These are phyloP conservation scores for Epicauta chinensis DNA, from an alignment of 1,140 invertebrate genomes.

Conservation along the genomic window DNA sequence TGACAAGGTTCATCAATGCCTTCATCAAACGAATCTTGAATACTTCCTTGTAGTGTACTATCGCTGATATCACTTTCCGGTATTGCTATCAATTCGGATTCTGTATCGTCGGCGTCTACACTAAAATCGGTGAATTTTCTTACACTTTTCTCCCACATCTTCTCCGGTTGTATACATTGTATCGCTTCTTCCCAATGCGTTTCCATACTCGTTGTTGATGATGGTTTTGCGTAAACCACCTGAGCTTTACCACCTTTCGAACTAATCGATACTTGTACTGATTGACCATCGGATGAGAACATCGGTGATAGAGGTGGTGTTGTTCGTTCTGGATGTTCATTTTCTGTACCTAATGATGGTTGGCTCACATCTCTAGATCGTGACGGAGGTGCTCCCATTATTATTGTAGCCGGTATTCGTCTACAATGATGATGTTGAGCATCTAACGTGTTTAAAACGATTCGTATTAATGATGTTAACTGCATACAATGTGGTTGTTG, in stretches of 20 bases:
- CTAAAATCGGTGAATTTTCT: conserved; percentile 48
- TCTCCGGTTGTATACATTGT: conserved; percentile 42
- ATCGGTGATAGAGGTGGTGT: conserved; percentile 49
- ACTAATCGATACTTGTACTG: conserved; percentile 41
- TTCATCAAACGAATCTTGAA: conserved; percentile 51
- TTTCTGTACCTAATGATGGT: conserved; percentile 62
- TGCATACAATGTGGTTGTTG: conserved; percentile 72
- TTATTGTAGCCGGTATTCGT: conserved; percentile 68
- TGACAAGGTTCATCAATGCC: conserved; percentile 28
- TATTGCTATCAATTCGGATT: conserved; percentile 80
- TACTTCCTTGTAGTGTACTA: conserved; percentile 68
- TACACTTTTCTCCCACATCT: conserved; percentile 35
- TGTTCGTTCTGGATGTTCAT: conserved; percentile 47
- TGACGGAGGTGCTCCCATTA: conserved; percentile 59
- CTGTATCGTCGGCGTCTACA: conserved; percentile 73
- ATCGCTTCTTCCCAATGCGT: conserved; percentile 63
- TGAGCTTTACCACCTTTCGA: conserved; percentile 46
- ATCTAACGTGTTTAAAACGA: conserved; percentile 91
- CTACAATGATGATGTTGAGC: conserved; percentile 84
- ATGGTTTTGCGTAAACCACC: conserved; percentile 42
- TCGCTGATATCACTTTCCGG: conserved; percentile 82
- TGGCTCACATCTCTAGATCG: conserved; percentile 72
- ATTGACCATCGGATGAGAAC: conserved; percentile 47
- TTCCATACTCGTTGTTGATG: conserved; percentile 54
- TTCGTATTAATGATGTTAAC: conserved; percentile 75